Evolutionary conservation across 1,140 invertebrate species (phyloP).

Genomic region (Musca domestica): DNA sequence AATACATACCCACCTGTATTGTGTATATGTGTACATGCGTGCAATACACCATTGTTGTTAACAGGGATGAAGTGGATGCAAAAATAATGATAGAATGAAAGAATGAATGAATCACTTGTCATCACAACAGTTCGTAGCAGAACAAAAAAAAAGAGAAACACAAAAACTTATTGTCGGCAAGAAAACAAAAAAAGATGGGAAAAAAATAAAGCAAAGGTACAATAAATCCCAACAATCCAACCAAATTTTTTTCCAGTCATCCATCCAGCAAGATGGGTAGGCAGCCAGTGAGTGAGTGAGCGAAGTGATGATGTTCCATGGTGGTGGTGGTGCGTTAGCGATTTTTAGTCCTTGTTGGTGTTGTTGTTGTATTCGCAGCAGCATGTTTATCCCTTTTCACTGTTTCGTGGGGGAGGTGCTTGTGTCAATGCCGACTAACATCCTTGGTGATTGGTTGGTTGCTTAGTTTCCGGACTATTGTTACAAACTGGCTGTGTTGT

Average conservation of each 20-base stretch:
- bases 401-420: constrained; percentile 19
- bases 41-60: neutral
- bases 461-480: constrained; percentile 13
- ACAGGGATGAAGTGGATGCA: constrained; percentile 5
- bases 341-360: too few species aligned
- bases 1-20: neutral
- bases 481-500: neutral
- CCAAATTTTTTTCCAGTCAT: too few species aligned
- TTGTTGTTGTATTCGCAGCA: neutral
- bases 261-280: too few species aligned
- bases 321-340: too few species aligned
- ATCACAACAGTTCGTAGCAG: neutral
- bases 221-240: too few species aligned
- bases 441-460: constrained; percentile 22
- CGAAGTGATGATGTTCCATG: too few species aligned
- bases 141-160: constrained; percentile 12
- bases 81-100: too few species aligned
- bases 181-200: neutral
- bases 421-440: neutral
- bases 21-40: neutral
- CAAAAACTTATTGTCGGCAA: neutral
- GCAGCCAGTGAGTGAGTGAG: too few species aligned
- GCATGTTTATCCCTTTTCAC: constrained; percentile 16
- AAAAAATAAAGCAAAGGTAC: too few species aligned
- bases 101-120: neutral